Base-by-base conservation (phyloP, 2,113 vertebrate species). In the Pteruthius melanotis region DNA sequence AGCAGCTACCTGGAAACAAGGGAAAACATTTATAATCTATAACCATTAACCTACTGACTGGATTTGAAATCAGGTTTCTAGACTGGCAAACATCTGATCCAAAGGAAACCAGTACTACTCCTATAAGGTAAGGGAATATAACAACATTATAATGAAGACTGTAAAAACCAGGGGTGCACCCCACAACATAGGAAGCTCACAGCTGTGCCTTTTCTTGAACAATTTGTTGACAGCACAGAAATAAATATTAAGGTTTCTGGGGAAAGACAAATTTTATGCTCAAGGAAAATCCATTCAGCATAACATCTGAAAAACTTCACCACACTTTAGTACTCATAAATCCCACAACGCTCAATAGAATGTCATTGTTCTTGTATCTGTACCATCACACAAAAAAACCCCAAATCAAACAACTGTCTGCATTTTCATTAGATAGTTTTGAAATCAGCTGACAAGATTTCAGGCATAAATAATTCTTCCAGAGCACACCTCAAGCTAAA, bases 271-370 rank as follows among this genome's bases (percentile, higher is more conserved):
- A 3, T 57, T 54, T 54, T 19, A 26, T 9, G 6, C 18, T 69
- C 1, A 1, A 76, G 45, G 12, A 76, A 95, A 94, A 71, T 49
- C 49, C 20, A 30, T 75, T 71, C 45, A 64, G 9, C 1, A 1
- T 23, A 27, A 27, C 30, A 66, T 42, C 17, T 42, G 35, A 63
- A 84, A 84, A 65, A 45, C 22, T 74, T 70, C 10, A 37, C 14
- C 20, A 23, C 2, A 45, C 6, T 37, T 63, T 37, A 72, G 11
- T 39, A 49, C n/a, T 77, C 22, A 28, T 52, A 76, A 77, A 83
- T 44, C 44, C 30, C 54, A 33, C 0, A 0, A 70, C 47, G 66
- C 22, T 84, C 68, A 63, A 16, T 10, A 70, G 13, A 1, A 57
- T 23, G 6, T 5, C 18, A 39, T 13, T 56, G 20, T 28, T 86